These are phyloP conservation scores for Plagiodera versicolora DNA, from an alignment of 2,888 invertebrate genomes.

Conservation along the genomic window DNA sequence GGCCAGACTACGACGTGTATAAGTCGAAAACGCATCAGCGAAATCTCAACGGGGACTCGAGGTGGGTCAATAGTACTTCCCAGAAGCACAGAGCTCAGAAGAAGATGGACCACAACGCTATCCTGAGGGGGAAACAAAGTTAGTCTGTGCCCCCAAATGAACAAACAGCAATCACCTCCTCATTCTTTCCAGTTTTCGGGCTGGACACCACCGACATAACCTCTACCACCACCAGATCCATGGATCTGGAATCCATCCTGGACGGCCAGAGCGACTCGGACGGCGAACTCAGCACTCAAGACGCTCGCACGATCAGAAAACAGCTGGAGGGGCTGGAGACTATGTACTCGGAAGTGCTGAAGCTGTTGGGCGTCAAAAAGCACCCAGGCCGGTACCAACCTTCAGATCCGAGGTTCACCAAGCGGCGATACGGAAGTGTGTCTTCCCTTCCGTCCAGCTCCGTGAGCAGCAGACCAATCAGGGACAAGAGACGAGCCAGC, in stretches of 20 bases:
- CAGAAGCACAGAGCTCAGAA: constrained; percentile 60
- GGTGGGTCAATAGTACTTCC: constrained; percentile 47
- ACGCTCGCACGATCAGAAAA: constrained; percentile 76
- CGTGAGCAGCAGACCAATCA: constrained; percentile 74
- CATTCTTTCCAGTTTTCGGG: constrained; percentile 63
- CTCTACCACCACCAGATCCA: constrained; percentile 74
- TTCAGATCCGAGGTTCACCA: constrained; percentile 56
- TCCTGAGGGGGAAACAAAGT: constrained; percentile 63
- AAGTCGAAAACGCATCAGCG: constrained; percentile 50
- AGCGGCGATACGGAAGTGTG: constrained; percentile 74
- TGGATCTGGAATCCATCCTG: constrained; percentile 77
- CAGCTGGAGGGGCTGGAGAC: constrained; percentile 82
- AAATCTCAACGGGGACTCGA: constrained; percentile 40
- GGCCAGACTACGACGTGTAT: constrained; percentile 61
- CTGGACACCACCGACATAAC: constrained; percentile 75
- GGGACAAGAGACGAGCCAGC: constrained; percentile 68
- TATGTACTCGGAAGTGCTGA: constrained; percentile 83
- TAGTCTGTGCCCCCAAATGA: constrained; percentile 46
- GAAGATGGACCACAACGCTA: constrained; percentile 58
- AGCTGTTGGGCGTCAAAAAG: constrained; percentile 62
- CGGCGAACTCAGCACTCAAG: constrained; percentile 74
- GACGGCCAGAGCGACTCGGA: constrained; percentile 71
- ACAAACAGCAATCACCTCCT: not conserved
- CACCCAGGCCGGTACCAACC: constrained; percentile 57
- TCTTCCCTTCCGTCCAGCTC: constrained; percentile 83